phyloP scores from a whole-genome alignment of 2,113 vertebrate genomes.

The Dermatemys mawii region DNA sequence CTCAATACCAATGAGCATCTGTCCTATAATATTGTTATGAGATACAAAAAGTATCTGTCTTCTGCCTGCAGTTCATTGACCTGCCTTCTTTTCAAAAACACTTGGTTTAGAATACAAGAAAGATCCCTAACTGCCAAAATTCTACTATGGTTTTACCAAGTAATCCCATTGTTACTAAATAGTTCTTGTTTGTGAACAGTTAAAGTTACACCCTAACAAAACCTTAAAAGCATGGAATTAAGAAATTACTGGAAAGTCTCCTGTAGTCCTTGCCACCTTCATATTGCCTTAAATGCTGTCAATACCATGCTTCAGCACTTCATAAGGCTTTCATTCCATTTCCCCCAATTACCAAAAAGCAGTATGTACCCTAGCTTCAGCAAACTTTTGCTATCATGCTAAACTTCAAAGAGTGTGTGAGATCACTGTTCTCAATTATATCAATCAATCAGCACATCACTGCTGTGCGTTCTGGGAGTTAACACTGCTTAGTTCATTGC shows the following conservation, averaged over 20 bases:
- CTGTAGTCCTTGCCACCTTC: neutral
- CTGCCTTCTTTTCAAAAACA: neutral
- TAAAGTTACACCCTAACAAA: neutral
- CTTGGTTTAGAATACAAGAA: neutral
- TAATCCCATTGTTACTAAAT: neutral
- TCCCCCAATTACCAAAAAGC: neutral
- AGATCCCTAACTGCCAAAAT: neutral
- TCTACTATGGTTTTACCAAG: neutral
- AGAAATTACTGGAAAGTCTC: neutral
- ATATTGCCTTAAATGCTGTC: neutral
- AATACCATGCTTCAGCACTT: neutral
- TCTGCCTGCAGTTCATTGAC: rapidly evolving
- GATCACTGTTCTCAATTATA: neutral
- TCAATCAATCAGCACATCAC: rapidly evolving
- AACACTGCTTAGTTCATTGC: rapidly evolving
- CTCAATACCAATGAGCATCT: neutral
- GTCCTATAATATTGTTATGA: neutral
- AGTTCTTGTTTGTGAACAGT: neutral
- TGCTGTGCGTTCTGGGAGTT: neutral
- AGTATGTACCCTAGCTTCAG: rapidly evolving
- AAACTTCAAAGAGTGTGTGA: neutral
- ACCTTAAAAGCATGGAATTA: neutral
- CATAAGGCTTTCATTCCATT: rapidly evolving
- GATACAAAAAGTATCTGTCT: neutral
- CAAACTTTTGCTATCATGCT: neutral